Conservation (phyloP, 2,797 vertebrate genomes). For the Gorsachius magnificus region DNA sequence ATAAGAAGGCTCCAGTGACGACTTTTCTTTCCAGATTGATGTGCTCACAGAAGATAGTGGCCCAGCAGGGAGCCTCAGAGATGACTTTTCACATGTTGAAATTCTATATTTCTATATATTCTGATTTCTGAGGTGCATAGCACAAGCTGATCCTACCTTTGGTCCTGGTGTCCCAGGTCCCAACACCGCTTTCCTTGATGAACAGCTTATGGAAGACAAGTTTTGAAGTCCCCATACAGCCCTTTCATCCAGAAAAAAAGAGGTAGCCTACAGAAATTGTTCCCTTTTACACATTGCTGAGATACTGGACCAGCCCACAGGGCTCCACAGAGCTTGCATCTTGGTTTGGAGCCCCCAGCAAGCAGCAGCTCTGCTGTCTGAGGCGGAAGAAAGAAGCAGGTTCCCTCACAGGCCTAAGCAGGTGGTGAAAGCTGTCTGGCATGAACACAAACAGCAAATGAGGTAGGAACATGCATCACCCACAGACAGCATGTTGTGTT, state of each 20-base stretch:
- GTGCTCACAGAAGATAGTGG: neutral
- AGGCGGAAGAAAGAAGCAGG: neutral
- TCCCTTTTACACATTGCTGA: neutral
- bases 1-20: neutral
- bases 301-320: neutral
- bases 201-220: neutral
- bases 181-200: neutral
- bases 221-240: neutral
- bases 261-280: neutral
- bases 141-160: neutral
- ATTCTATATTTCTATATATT: neutral
- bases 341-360: neutral
- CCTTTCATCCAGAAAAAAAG: neutral
- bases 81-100: neutral
- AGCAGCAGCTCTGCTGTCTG: neutral
- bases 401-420: neutral
- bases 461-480: neutral
- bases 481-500: neutral
- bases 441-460: neutral
- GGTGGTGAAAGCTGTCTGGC: neutral
- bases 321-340: neutral
- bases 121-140: neutral
- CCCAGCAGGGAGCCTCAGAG: neutral
- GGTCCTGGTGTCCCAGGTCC: neutral
- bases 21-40: neutral